phyloP scores from a whole-genome alignment of 1,140 invertebrate species.

The Drosophila sucinea region DNA sequence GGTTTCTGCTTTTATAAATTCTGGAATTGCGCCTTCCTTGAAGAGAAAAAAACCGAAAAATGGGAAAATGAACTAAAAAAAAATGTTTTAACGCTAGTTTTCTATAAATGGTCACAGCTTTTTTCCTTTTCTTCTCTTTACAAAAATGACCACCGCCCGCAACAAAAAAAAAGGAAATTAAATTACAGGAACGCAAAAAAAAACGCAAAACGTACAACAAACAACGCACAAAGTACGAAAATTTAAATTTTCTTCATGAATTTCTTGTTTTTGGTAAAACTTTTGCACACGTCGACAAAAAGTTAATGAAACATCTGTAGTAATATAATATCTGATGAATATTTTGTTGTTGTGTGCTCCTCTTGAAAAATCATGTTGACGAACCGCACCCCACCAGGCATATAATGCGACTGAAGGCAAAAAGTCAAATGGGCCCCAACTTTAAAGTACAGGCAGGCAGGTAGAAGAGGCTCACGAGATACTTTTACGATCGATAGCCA shows the following conservation, averaged over 20 bases:
- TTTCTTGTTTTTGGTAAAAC: slow-evolving; percentile 21
- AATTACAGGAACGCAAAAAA: slow-evolving; percentile 21
- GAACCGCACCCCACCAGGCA: slow-evolving; percentile 74
- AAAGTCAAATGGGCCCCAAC: slow-evolving; percentile 40
- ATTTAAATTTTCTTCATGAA: slow-evolving; percentile 29
- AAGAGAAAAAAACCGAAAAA: slow-evolving; percentile 20
- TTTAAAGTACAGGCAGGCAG: slow-evolving; percentile 60
- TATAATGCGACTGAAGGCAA: slow-evolving; percentile 66
- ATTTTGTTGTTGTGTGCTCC: slow-evolving; percentile 23
- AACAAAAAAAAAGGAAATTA: slow-evolving; percentile 12
- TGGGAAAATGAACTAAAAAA: slow-evolving; percentile 37
- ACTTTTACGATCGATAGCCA: slow-evolving; percentile 71
- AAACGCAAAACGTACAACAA: slow-evolving; percentile 12
- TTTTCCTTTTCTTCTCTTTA: background rate
- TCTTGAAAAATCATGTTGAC: slow-evolving; percentile 24
- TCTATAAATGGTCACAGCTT: slow-evolving; percentile 50
- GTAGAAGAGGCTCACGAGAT: slow-evolving; percentile 35
- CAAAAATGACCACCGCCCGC: slow-evolving; percentile 34
- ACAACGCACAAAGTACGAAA: slow-evolving; percentile 37
- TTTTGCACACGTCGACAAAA: slow-evolving; percentile 49
- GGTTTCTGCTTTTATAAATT: slow-evolving; percentile 62
- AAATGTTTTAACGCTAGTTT: background rate
- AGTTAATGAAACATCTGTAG: slow-evolving; percentile 1
- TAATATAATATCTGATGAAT: background rate
- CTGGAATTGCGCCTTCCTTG: slow-evolving; percentile 57